Conservation (phyloP, 1,140 invertebrate species). For the Cydia strobilella region DNA sequence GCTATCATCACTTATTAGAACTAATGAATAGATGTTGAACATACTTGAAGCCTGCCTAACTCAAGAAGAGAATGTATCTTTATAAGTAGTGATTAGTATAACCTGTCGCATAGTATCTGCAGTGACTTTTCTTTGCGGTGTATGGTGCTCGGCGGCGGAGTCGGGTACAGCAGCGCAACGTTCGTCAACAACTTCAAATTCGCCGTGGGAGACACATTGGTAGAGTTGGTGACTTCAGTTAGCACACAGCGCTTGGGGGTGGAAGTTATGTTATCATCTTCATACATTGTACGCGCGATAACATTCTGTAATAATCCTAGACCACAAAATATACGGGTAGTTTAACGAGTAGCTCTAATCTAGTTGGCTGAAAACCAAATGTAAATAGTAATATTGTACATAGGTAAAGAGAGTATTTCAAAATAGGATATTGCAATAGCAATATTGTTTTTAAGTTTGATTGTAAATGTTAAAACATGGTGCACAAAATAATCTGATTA, state of each 20-base stretch:
- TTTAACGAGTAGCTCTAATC: constrained; percentile 69
- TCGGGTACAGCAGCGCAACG: constrained; percentile 79
- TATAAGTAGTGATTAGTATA: constrained; percentile 29
- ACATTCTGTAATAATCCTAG: constrained; percentile 72
- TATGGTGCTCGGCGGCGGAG: constrained; percentile 70
- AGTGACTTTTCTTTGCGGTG: constrained; percentile 82
- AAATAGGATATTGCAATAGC: constrained; percentile 15
- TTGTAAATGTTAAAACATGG: constrained; percentile 14
- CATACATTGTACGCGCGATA: constrained; percentile 76
- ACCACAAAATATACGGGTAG: constrained; percentile 71
- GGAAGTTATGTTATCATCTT: constrained; percentile 75
- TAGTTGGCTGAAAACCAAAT: constrained; percentile 50
- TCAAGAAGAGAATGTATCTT: no score
- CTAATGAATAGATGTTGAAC: no score
- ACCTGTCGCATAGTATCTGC: constrained; percentile 82
- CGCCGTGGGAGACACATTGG: constrained; percentile 81
- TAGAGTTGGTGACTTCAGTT: constrained; percentile 79
- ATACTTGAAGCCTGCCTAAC: no score
- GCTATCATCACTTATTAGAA: no score
- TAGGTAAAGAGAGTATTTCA: not conserved
- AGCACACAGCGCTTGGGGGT: constrained; percentile 80
- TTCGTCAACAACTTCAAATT: constrained; percentile 82
- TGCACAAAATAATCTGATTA: constrained; percentile 14
- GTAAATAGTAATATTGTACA: constrained; percentile 24
- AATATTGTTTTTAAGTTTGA: not conserved